Base-by-base conservation (phyloP, 2,113 vertebrate species). In the Chaetodon trifascialis region DNA sequence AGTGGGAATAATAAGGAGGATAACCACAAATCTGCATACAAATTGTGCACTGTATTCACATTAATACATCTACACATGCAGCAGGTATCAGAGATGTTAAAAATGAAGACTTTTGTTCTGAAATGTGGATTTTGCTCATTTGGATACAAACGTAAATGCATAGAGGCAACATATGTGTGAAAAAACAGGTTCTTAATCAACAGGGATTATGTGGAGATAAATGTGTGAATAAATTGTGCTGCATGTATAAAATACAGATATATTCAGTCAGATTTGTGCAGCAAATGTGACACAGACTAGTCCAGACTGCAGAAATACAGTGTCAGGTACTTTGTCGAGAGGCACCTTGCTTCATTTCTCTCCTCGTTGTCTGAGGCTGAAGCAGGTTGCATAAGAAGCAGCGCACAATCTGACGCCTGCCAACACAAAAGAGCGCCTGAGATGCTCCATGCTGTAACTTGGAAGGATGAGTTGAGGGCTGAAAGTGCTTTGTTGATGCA, bases 391-490 rank as follows among this genome's bases (percentile, higher is more conserved):
- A 52, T 34, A 19, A 55, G n/a, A 34, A 56, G 64, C 17, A 4
- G 25, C 59, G 40, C 68, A 73, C 77, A 1, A 68, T 73, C 38
- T 73, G 72, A 75, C 63, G 62, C 49, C 65, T 82, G 78, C 63
- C 64, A 55, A 64, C 76, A 68, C 62, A 65, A 78, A 79, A 70
- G 60, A 67, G 67, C 10, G 17, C 49, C 52, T 77, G 60, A 80
- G 63, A 73, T 47, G 51, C 42, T 71, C 71, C 34, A 17, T 73
- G 51, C 66, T 79, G 70, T 69, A 86, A 86, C 73, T 59, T 62
- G 60, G 30, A 79, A 34, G 34, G 17, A 87, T 71, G 59, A 74
- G 8, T 38, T 78, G 58, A 73, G 79, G 76, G 74, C 76, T 71
- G 21, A 73, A 23, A 23, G 49, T 38, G 67, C 72, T 84, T 76